Conservation (phyloP, 2,888 invertebrate genomes). For the Pseudococcus viburni region DNA sequence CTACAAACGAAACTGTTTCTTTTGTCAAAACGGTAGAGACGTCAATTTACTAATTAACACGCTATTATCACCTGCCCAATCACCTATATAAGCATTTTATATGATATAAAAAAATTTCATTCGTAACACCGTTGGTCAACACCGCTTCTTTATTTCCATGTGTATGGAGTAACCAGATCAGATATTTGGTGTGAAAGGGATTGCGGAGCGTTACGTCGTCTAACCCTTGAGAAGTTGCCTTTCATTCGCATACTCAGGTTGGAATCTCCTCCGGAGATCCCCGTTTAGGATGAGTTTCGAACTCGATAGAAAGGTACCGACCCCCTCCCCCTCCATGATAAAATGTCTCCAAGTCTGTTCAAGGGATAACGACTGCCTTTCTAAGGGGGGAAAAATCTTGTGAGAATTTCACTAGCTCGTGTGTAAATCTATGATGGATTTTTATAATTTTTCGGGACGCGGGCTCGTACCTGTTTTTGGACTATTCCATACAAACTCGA, state of each 20-base stretch:
- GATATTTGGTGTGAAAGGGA: slow-evolving; percentile 8
- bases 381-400: no score
- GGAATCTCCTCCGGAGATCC: background rate
- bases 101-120: slow-evolving; percentile 8
- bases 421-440: no score
- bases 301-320: no score
- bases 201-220: slow-evolving; percentile 17
- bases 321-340: no score
- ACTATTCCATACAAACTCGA: no score
- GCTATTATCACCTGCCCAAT: slow-evolving; percentile 65
- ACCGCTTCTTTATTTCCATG: slow-evolving; percentile 46
- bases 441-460: no score
- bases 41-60: slow-evolving; percentile 63
- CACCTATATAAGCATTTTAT: slow-evolving; percentile 47
- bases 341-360: no score
- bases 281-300: no score
- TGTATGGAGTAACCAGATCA: slow-evolving; percentile 40
- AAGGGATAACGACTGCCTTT: no score
- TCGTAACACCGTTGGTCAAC: slow-evolving; percentile 42
- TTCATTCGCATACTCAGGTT: no score
- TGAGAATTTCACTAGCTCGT: no score
- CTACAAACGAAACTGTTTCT: slow-evolving; percentile 82
- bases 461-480: no score
- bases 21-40: slow-evolving; percentile 68
- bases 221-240: background rate